Evolutionary conservation across 2,888 invertebrate species (phyloP), one percentile per base, ranked within the genome.

Genomic region (Endotricha flammealis): DNA sequence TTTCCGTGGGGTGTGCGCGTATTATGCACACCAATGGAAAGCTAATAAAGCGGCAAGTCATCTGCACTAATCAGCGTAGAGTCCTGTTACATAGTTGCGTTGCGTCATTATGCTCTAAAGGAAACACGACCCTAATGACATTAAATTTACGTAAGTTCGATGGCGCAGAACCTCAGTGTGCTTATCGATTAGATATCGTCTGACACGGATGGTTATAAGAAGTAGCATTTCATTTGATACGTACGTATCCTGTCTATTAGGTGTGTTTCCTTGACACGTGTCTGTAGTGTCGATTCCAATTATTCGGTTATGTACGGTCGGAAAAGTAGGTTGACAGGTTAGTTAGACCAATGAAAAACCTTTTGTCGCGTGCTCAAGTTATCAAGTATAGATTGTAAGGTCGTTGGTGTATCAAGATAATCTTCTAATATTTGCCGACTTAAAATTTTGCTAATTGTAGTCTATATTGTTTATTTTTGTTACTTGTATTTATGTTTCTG

Each of bases 1-100:
- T 59, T 61, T 63, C 57, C 50, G 53, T 63, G 62, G 49, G 64
- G 57, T 60, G 51, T 41, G 45, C 41, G 48, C 54, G 48, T 50
- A 44, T 51, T 52, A 57, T 53, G 52, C 50, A 53, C 50, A 41
- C 38, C 53, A 40, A 59, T 51, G 55, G 54, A 53, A 56, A 57
- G 46, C 57, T 55, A 59, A 58, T 67, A 67, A 68, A 69, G 57
- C 50, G 54, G 59, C 74, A 68, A 78, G 78, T 80, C 80, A 80
- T 77, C 64, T 65, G 64, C 57, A 62, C 58, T 78, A 77, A 80
- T 73, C 64, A 64, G 50, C 44, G 37, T 32, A 50, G 61, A 55
- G 56, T 75, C 68, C 64, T 64, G 64, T 77, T 76, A 71, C 69
- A 59, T 54, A 41, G 54, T 41, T 45, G 42, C 49, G 46, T 54